A percentile compares a stretch with the other conserved stretches of the same genome.
Evolutionary conservation across 2,113 vertebrate genomes (phyloP).

Genomic region (Lepisosteus oculatus): DNA sequence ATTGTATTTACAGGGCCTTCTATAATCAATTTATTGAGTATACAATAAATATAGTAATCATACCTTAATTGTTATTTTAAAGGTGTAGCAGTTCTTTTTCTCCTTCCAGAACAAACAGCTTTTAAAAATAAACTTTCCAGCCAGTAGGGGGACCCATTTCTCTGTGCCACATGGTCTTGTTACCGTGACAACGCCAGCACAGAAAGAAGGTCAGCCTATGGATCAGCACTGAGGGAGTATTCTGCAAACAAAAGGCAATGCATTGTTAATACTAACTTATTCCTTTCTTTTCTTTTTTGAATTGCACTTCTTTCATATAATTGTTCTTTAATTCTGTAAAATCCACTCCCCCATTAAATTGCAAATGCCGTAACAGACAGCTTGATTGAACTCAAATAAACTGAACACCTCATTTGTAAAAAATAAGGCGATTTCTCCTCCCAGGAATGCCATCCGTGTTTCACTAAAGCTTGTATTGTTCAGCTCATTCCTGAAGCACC

Average conservation of each 20-base stretch:
- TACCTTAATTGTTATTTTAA: too few species aligned
- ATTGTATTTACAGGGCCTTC: too few species aligned
- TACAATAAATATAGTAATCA: too few species aligned
- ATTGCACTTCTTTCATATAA: neutral
- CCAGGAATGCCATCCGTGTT: too few species aligned
- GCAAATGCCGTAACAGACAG: neutral
- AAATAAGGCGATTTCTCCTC: too few species aligned
- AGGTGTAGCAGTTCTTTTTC: too few species aligned
- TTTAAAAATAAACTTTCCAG: too few species aligned
- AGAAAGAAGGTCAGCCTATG: neutral
- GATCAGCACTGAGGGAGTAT: neutral
- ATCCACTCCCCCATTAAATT: neutral
- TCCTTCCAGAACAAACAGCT: too few species aligned
- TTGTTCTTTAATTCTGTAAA: neutral
- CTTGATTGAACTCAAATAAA: neutral
- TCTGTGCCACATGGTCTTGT: neutral
- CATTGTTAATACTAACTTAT: neutral
- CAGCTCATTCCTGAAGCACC: too few species aligned
- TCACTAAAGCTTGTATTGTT: too few species aligned
- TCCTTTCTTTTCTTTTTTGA: neutral
- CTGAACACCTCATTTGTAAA: too few species aligned
- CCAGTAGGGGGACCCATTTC: conserved; percentile 20
- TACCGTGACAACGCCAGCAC: neutral
- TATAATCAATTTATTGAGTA: too few species aligned
- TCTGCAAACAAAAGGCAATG: conserved; percentile 1